These are phyloP conservation scores for Passerina amoena DNA, from an alignment of 2,113 vertebrate genomes.

Conservation along the genomic window DNA sequence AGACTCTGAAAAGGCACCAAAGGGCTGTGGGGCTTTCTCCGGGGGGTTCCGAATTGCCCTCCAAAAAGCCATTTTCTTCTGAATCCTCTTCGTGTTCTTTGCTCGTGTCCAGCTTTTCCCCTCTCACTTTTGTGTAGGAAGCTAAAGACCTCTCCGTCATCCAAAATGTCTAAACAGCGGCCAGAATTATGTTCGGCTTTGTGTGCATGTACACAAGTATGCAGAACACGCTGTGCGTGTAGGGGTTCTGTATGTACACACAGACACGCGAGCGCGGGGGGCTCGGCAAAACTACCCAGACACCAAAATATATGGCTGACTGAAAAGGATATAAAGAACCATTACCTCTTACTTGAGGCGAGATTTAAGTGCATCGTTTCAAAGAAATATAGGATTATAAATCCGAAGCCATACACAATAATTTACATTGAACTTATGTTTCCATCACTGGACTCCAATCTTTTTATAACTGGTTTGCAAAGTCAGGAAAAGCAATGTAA, in stretches of 20 bases:
- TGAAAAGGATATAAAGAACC: slow-evolving; percentile 54
- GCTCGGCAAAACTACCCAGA: slow-evolving; percentile 6
- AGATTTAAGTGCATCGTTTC: slow-evolving; percentile 49
- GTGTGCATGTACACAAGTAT: slow-evolving; percentile 12
- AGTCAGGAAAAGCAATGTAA: slow-evolving; percentile 72
- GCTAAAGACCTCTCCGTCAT: slow-evolving; percentile 16
- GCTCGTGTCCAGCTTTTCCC: neutral
- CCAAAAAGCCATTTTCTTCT: neutral
- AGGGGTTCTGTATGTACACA: slow-evolving; percentile 45
- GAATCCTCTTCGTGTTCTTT: neutral
- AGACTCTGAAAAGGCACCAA: neutral
- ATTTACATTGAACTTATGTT: slow-evolving; percentile 58
- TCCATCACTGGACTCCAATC: slow-evolving; percentile 60
- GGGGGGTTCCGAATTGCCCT: neutral
- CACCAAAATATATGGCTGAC: slow-evolving; percentile 8
- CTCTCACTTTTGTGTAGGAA: neutral
- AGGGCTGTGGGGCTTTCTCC: neutral
- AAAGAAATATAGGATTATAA: slow-evolving; percentile 58
- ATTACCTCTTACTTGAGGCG: slow-evolving; percentile 49
- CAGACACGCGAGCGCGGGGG: slow-evolving; percentile 10
- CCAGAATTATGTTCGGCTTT: slow-evolving; percentile 35
- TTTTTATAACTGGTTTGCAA: slow-evolving; percentile 70
- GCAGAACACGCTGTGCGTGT: slow-evolving; percentile 30
- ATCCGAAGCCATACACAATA: slow-evolving; percentile 53
- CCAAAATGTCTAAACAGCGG: neutral